Base-by-base conservation (phyloP, 2,797 vertebrate genomes). In the Oreortyx pictus region DNA sequence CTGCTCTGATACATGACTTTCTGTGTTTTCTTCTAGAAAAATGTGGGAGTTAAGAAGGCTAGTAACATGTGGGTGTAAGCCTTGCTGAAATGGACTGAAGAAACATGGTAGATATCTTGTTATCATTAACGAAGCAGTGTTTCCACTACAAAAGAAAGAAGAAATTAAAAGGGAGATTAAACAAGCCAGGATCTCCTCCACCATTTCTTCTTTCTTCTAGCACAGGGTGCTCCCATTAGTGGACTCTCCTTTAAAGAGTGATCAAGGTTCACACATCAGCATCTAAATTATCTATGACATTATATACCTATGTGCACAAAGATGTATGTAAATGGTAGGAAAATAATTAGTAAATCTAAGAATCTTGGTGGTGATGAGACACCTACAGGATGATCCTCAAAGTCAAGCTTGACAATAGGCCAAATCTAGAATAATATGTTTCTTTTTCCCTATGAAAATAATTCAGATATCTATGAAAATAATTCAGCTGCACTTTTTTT, bases 321-420 rank as follows among this genome's bases (percentile, higher is more conserved):
- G 88, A 95, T 41, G 86, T 1, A 11, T 67, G 73, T 91, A 96
- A 91, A 93, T 88, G 75, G 89, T 95, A 88, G 82, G 35, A 92
- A 96, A 97, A 96, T 95, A 97, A 97, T 97, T 95, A 97, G 92
- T 92, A 96, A 97, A 96, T 92, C 96, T 78, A 94, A 93, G 85
- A 90, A 88, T 92, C 76, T 61, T 76, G 19, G 82, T 57, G 76
- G 94, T 97, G 96, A 97, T 97, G 94, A 98, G 95, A 97, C 96
- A 97, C 96, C 97, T 97, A 97, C 97, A 96, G 90, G 91, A 96
- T 97, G 97, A 98, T 97, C 92, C 97, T 95, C 96, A 64, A 59
- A 67, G 7, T 46, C 14, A 33, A 37, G 3, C 14, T 67, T 76
- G 43, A 84, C 84, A 24, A 19, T 20, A 73, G 15, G 39, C 23